Conservation (phyloP, 1,140 invertebrate species). For the Himalopsyche phryganea region DNA sequence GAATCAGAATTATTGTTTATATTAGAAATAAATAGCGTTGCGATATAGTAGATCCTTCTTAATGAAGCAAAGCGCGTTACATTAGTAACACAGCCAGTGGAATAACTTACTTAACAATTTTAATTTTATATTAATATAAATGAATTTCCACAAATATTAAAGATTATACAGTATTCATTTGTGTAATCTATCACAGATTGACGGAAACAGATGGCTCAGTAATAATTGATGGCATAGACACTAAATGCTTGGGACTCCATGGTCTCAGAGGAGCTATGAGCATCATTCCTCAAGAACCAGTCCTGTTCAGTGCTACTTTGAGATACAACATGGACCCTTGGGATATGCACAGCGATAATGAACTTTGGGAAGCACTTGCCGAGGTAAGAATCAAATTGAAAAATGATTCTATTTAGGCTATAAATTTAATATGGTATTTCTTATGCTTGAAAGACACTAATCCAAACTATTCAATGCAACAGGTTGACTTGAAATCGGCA, state of each 20-base stretch:
- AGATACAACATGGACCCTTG: slow-evolving; percentile 71
- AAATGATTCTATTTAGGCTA: background rate
- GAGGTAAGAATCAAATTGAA: slow-evolving; percentile 49
- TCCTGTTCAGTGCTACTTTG: slow-evolving; percentile 64
- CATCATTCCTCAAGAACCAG: slow-evolving; percentile 71
- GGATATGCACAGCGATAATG: slow-evolving; percentile 54
- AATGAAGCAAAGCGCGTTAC: no score
- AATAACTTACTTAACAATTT: no score
- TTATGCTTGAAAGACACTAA: background rate
- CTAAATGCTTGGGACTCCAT: slow-evolving; percentile 55
- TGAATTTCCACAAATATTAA: no score
- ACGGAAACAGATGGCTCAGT: slow-evolving; percentile 50
- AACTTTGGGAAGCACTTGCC: slow-evolving; percentile 70
- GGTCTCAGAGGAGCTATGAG: slow-evolving; percentile 60
- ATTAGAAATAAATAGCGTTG: no score
- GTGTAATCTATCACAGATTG: slow-evolving; percentile 41
- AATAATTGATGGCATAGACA: slow-evolving; percentile 59
- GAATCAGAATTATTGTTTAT: no score
- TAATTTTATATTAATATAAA: no score
- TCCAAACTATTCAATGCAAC: background rate
- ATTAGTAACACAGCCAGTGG: no score
- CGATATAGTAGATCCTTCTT: no score
- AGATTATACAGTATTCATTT: no score
- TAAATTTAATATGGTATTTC: background rate
- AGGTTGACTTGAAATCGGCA: slow-evolving; percentile 60